Base-by-base conservation (phyloP, 2,888 invertebrate species). In the Vannuccia rotundouncinata region DNA sequence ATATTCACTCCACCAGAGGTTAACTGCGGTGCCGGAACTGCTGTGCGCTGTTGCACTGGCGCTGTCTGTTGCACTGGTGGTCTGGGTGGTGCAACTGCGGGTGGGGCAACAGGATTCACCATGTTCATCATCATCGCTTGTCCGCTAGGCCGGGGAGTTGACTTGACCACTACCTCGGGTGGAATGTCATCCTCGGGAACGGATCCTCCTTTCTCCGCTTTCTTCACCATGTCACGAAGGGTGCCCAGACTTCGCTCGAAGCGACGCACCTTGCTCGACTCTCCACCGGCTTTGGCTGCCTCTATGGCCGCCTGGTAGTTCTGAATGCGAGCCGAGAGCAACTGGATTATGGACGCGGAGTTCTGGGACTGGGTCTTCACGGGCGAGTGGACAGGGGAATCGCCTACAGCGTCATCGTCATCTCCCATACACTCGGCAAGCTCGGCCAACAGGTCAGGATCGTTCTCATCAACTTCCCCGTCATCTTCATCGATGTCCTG, bases 391-490 rank as follows among this genome's bases (percentile, higher is more conserved):
- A 28, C 25, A 1, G 66, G 66, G n/a, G n/a, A n/a, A n/a, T n/a
- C n/a, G n/a, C n/a, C 66, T 25, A 66, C 1, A n/a, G 22, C 74
- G 25, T 27, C 5, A 0, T 75, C 10, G 17, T 75, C 17, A 59
- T 77, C 59, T 28, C 27, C 73, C n/a, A 81, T 2, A 1, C 29
- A 22, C 27, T 10, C 74, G 27, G 76, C 31, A 27, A 82, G 74
- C 27, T 79, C 78, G 10, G 25, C 74, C 29, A 81, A 78, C n/a
- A 81, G 59, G 30, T 81, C 81, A 5, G 74, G 81, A 29, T 81
- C 81, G 30, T 82, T 77, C 59, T 81, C 81, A 25, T 81, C 81
- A 25, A 74, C 81, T 22, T 80, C 79, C 5, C 59, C 73, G 17
- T 60, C 81, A 82, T 82, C 82, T 1, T 79, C 60, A 13, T 29